A percentile compares a stretch with the other conserved stretches of the same genome.
Conservation (phyloP, 1,140 invertebrate species). For the Zelostemma sp. region DNA sequence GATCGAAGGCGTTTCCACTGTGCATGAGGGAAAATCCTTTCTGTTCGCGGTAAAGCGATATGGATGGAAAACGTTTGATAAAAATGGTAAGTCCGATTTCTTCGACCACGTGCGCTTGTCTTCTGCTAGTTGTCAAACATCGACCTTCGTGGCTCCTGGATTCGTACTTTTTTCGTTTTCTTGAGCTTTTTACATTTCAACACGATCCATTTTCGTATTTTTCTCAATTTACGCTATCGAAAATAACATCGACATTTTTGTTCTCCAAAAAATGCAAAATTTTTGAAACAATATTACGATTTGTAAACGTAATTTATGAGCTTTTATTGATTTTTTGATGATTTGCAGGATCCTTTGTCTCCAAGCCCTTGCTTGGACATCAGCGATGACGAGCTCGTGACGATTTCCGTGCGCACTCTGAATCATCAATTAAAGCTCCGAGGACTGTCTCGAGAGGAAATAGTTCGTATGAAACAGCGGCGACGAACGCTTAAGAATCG, state of each 20-base stretch:
- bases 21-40: slow-evolving; percentile 25
- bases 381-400: slow-evolving; percentile 91
- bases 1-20: slow-evolving; percentile 10
- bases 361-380: slow-evolving; percentile 88
- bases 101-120: no score
- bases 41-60: slow-evolving; percentile 18
- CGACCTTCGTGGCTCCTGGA: no score
- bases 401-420: slow-evolving; percentile 90
- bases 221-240: no score
- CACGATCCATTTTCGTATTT: no score
- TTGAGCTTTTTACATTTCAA: no score
- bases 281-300: no score
- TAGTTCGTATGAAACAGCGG: slow-evolving; percentile 92
- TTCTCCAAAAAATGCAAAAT: no score
- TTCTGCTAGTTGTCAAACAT: slow-evolving; percentile 4
- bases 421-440: slow-evolving; percentile 90
- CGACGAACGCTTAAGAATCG: slow-evolving; percentile 91
- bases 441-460: slow-evolving; percentile 87
- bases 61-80: slow-evolving; percentile 61
- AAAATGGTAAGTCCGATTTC: slow-evolving; percentile 59
- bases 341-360: slow-evolving; percentile 79
- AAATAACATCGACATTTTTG: no score
- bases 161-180: no score
- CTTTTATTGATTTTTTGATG: no score
- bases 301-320: no score